phyloP scores from a whole-genome alignment of 2,113 vertebrate species.

The Phoenicopterus ruber region DNA sequence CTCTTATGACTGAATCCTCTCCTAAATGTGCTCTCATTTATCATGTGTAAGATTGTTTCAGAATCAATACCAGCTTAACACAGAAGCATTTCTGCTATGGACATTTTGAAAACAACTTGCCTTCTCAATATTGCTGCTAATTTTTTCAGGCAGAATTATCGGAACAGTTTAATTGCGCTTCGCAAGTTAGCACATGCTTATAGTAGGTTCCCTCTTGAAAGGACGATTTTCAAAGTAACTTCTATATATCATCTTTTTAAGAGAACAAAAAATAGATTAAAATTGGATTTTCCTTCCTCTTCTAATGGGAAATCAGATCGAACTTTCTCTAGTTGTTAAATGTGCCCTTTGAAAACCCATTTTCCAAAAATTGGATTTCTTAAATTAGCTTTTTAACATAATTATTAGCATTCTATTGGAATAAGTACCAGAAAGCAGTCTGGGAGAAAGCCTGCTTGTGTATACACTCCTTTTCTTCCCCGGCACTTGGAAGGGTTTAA shows the following conservation, averaged over 20 bases:
- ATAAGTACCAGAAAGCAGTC: slow-evolving; percentile 9
- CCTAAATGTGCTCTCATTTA: slow-evolving; percentile 91
- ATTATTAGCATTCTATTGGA: slow-evolving; percentile 59
- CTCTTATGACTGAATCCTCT: slow-evolving; percentile 90
- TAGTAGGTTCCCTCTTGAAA: slow-evolving; percentile 23
- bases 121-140: slow-evolving; percentile 82
- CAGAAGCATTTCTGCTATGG: slow-evolving; percentile 82
- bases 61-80: slow-evolving; percentile 92
- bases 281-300: slow-evolving; percentile 52
- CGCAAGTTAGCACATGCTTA: slow-evolving; percentile 59
- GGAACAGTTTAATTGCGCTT: slow-evolving; percentile 85
- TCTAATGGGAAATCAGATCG: slow-evolving; percentile 61
- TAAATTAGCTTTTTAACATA: slow-evolving; percentile 68
- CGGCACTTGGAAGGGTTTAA: background rate
- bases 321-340: slow-evolving; percentile 53
- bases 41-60: slow-evolving; percentile 90
- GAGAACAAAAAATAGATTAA: slow-evolving; percentile 61
- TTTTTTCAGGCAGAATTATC: slow-evolving; percentile 88
- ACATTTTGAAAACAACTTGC: slow-evolving; percentile 81
- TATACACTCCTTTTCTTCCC: background rate
- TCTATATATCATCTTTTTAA: slow-evolving; percentile 29
- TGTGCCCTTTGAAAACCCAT: slow-evolving; percentile 68
- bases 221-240: slow-evolving; percentile 53
- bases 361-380: slow-evolving; percentile 64
- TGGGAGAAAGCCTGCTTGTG: background rate